Base-by-base conservation (phyloP, 2,888 invertebrate species). In the Rhamphomyia laevipes region DNA sequence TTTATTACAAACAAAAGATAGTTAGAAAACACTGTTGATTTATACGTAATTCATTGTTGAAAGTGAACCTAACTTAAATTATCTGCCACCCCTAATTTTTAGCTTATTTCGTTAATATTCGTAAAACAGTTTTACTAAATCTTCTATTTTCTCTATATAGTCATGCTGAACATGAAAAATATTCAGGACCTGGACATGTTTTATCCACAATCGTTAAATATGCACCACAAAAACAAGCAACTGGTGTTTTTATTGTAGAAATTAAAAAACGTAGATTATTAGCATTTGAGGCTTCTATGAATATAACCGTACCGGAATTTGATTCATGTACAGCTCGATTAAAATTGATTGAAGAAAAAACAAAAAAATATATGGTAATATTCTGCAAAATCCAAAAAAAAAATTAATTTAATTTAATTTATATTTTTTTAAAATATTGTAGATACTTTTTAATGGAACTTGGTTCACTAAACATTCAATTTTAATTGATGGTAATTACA, bases 381-480 rank as follows among this genome's bases (percentile, higher is more conserved):
- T 43, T 17, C 43, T 35, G 5, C 27, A 17, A 30, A 18, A 42
- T 9, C 30, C 30, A 6, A 30, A 6, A 30, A 30, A 6, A 11
- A 30, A 9, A 30, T 9, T 11, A 9, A 6, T 9, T 11, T 30
- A 9, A 30, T 30, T 30, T 30, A 30, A 9, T 30, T 11, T 30
- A 30, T 9, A 11, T 30, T 9, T 11, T 30, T 30, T 9, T 9
- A 30, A 11, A 11, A 30, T 35, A n/a, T n/a, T 35, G 33, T 58
- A 85, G 85, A 72, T 87, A 23, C 81, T 84, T 58, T 74, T 86
- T 37, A 74, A 75, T 27, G 86, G 85, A 0, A 76, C 83, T 0
- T 89, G 88, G 88, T 88, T 89, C 63, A 86, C 85, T 43, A 86
- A 86, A 0, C 69, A 71, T 48, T 63, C 66, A 1, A 59, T 85